Conservation (phyloP, 2,888 invertebrate genomes). For the Andricus curvator region DNA sequence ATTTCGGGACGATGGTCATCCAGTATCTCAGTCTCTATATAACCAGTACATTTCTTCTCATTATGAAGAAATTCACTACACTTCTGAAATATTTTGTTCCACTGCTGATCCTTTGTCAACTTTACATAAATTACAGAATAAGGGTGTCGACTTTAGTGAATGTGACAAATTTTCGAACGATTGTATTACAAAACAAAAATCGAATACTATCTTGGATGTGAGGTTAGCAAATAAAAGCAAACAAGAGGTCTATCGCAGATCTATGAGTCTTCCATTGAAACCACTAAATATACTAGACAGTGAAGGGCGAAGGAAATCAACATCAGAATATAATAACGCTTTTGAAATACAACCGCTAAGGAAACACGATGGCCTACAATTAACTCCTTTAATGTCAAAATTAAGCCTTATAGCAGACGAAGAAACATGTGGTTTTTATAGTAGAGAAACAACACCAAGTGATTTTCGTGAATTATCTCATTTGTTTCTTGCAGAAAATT, state of each 20-base stretch:
- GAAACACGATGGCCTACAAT: conserved; percentile 84
- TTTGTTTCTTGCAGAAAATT: conserved; percentile 66
- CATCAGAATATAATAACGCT: conserved; percentile 63
- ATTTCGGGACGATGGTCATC: conserved; percentile 86
- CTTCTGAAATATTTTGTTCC: conserved; percentile 76
- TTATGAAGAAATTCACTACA: conserved; percentile 80
- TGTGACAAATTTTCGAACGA: conserved; percentile 11
- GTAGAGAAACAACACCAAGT: conserved; percentile 84
- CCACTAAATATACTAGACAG: conserved; percentile 79
- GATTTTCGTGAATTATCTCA: conserved; percentile 77
- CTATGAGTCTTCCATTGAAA: conserved; percentile 87
- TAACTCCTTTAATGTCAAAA: conserved; percentile 91
- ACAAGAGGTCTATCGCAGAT: conserved; percentile 77
- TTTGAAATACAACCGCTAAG: conserved; percentile 75
- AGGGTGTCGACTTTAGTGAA: not conserved
- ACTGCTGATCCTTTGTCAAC: not conserved
- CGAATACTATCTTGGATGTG: conserved; percentile 58
- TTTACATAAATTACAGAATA: not conserved
- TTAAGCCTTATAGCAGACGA: conserved; percentile 87
- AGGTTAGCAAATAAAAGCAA: conserved; percentile 68
- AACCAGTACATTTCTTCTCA: conserved; percentile 85
- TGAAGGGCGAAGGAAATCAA: conserved; percentile 73
- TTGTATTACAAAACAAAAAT: conserved; percentile 17
- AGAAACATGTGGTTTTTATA: conserved; percentile 85
- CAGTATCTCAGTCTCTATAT: conserved; percentile 86